These are phyloP conservation scores for Ptychochromis oligacanthus DNA, from an alignment of 2,113 vertebrate species.

Conservation along the genomic window DNA sequence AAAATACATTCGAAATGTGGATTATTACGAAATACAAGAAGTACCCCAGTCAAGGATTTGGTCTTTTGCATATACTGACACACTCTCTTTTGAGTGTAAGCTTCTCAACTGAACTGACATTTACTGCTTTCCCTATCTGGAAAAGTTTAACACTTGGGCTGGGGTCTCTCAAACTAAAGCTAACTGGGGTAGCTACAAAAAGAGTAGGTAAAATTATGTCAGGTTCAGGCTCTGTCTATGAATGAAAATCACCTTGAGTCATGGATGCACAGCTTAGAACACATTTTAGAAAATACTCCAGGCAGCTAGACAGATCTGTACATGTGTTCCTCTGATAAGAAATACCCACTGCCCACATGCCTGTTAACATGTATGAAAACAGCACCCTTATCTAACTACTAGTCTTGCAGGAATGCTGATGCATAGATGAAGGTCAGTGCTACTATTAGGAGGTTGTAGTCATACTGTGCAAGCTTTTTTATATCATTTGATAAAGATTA, in stretches of 20 bases:
- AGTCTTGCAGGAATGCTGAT: conserved; percentile 28
- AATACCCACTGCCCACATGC: background rate
- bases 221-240: background rate
- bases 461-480: conserved; percentile 26
- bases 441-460: conserved; percentile 38
- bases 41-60: fast-evolving
- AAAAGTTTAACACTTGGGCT: background rate
- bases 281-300: background rate
- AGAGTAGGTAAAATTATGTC: background rate
- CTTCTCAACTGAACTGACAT: background rate
- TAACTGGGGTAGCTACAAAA: background rate
- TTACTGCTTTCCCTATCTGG: background rate
- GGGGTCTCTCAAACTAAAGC: background rate
- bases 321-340: conserved; percentile 40
- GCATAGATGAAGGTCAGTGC: conserved; percentile 57
- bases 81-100: background rate
- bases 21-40: background rate
- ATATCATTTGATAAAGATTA: conserved; percentile 47
- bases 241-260: conserved; percentile 11
- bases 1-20: background rate
- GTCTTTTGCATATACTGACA: background rate
- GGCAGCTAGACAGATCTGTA: background rate
- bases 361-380: conserved; percentile 50
- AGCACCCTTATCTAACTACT: conserved; percentile 4
- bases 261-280: background rate